Percentiles rank a stretch among this genome's conserved stretches.
Evolutionary conservation across 2,113 vertebrate genomes (phyloP).

Genomic region (Aptenodytes forsteri): DNA sequence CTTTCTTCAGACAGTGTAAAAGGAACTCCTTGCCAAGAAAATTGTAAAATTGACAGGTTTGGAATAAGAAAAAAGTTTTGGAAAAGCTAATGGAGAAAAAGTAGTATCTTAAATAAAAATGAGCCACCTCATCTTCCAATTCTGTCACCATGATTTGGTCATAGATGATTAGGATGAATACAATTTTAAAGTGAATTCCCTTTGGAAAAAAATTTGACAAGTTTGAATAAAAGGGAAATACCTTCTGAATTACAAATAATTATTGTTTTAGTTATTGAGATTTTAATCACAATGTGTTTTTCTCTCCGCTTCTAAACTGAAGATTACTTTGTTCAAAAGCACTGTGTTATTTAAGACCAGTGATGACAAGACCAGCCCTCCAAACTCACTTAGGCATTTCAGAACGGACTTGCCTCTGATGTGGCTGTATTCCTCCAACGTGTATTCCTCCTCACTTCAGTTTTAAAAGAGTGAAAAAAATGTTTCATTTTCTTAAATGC

Average conservation of each 20-base stretch:
- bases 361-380: background rate
- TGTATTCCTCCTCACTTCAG: background rate
- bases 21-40: background rate
- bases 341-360: background rate
- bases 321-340: background rate
- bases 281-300: background rate
- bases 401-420: background rate
- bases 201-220: background rate
- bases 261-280: background rate
- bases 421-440: background rate
- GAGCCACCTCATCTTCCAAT: background rate
- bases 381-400: background rate
- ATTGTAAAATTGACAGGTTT: background rate
- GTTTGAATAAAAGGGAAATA: background rate
- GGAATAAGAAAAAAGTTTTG: background rate
- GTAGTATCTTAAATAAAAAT: background rate
- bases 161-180: background rate
- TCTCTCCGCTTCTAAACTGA: background rate
- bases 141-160: background rate
- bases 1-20: background rate
- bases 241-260: background rate
- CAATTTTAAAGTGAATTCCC: background rate
- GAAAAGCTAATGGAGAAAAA: background rate
- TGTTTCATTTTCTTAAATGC: fast-evolving
- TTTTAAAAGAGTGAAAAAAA: background rate